A percentile compares a stretch with the other conserved stretches of the same genome.
Conservation (phyloP, 2,888 invertebrate genomes). For the Dasysyrphus tricinctus region DNA sequence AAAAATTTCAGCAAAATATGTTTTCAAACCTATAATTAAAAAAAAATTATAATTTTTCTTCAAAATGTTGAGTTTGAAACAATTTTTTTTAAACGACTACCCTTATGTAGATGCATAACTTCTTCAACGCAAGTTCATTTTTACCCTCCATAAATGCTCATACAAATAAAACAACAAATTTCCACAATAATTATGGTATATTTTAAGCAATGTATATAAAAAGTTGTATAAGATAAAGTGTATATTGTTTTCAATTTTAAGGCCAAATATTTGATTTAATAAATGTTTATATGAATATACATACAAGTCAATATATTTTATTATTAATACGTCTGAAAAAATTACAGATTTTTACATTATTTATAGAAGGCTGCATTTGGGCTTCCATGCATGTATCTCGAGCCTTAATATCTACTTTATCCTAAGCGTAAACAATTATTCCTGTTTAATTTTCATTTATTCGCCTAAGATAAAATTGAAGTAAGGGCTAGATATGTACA, state of each 20-base stretch:
- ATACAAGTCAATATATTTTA: conserved; percentile 15
- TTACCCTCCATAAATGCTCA: neutral
- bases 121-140: too few species aligned
- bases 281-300: conserved; percentile 20
- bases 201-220: conserved; percentile 45
- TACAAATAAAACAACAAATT: neutral
- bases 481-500: neutral
- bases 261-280: conserved; percentile 76
- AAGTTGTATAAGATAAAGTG: conserved; percentile 43
- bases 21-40: too few species aligned
- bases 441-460: neutral
- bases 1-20: too few species aligned
- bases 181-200: conserved; percentile 28
- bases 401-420: neutral
- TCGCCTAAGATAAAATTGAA: neutral
- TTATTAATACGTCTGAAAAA: conserved; percentile 1
- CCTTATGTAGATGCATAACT: too few species aligned
- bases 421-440: neutral
- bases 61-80: too few species aligned
- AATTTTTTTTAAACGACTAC: too few species aligned
- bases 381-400: neutral
- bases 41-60: too few species aligned
- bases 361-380: neutral
- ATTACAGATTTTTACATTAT: neutral
- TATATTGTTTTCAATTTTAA: conserved; percentile 78